A percentile compares a stretch with the other conserved stretches of the same genome.
Evolutionary conservation across 2,797 vertebrate genomes (phyloP).

Genomic region (Brachymystax lenok): DNA sequence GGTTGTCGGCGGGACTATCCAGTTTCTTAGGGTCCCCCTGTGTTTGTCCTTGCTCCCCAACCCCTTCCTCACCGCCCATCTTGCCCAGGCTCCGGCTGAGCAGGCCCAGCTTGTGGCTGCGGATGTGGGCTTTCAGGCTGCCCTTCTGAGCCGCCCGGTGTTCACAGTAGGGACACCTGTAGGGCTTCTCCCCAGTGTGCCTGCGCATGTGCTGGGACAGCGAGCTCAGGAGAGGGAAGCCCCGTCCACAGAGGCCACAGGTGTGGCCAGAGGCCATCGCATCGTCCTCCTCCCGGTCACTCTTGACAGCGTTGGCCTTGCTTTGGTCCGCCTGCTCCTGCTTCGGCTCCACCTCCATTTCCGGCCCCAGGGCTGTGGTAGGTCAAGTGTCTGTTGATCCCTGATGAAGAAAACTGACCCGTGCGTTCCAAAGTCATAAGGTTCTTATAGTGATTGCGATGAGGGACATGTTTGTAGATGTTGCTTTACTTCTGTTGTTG

Average conservation of each 20-base stretch:
- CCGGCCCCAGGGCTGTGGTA: conserved; percentile 26
- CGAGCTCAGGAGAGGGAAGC: conserved; percentile 95
- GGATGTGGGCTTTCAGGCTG: conserved; percentile 93
- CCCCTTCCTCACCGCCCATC: conserved; percentile 65
- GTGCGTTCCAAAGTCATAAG: conserved; percentile 35
- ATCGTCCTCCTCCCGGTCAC: conserved; percentile 74
- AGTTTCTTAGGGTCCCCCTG: conserved; percentile 73
- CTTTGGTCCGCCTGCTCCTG: conserved; percentile 63
- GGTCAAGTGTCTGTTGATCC: conserved; percentile 27
- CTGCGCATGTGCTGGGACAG: conserved; percentile 98
- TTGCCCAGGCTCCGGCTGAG: conserved; percentile 79
- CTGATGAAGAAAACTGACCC: background rate
- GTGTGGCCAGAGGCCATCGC: conserved; percentile 80
- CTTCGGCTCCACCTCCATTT: conserved; percentile 81
- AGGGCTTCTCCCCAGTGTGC: conserved; percentile 95
- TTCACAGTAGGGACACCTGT: conserved; percentile 96
- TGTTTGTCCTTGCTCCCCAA: conserved; percentile 70
- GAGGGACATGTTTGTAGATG: conserved; percentile 25
- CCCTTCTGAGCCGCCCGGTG: conserved; percentile 96
- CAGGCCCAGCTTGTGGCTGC: conserved; percentile 91
- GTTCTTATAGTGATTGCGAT: conserved; percentile 40
- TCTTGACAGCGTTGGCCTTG: conserved; percentile 52
- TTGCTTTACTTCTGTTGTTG: conserved; percentile 37
- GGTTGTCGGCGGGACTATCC: conserved; percentile 74
- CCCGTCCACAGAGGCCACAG: conserved; percentile 93